A percentile compares a stretch with the other conserved stretches of the same genome.
phyloP scores from a whole-genome alignment of 2,797 vertebrate genomes.

The Nyctalus aviator region DNA sequence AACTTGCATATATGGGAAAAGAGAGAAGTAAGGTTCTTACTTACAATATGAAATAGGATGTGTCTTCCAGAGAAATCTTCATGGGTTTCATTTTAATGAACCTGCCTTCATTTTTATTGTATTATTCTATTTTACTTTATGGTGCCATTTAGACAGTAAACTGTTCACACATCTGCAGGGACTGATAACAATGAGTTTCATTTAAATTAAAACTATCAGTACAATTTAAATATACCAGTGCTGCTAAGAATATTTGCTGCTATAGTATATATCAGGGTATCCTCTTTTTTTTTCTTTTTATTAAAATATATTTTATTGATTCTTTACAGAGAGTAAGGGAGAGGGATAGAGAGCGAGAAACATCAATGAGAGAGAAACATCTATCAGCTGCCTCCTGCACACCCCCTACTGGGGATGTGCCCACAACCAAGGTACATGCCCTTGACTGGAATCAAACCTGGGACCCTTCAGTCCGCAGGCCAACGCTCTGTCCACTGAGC shows the following conservation, averaged over 20 bases:
- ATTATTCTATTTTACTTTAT: conserved; percentile 63
- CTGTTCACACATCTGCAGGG: conserved; percentile 39
- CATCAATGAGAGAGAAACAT: too few species aligned
- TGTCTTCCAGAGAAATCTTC: conserved; percentile 45
- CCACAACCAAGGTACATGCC: too few species aligned
- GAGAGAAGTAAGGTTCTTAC: not conserved
- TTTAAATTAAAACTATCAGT: conserved; percentile 68
- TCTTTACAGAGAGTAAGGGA: too few species aligned
- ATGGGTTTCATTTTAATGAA: conserved; percentile 77
- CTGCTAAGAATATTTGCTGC: not conserved
- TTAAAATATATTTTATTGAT: too few species aligned
- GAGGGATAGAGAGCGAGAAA: too few species aligned
- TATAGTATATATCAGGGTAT: not conserved
- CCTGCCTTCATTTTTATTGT: conserved; percentile 54
- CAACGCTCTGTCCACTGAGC: too few species aligned
- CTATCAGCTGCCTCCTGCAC: too few species aligned
- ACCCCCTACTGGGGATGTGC: too few species aligned
- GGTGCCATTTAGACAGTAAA: conserved; percentile 67
- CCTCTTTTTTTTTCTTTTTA: not conserved
- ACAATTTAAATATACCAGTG: conserved; percentile 40
- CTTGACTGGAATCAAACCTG: too few species aligned
- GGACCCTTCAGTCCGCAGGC: too few species aligned
- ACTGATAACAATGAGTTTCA: conserved; percentile 59
- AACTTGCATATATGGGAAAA: not conserved
- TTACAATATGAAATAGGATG: not conserved